Evolutionary conservation across 2,113 vertebrate species (phyloP).

Genomic region (Lycocorax pyrrhopterus): DNA sequence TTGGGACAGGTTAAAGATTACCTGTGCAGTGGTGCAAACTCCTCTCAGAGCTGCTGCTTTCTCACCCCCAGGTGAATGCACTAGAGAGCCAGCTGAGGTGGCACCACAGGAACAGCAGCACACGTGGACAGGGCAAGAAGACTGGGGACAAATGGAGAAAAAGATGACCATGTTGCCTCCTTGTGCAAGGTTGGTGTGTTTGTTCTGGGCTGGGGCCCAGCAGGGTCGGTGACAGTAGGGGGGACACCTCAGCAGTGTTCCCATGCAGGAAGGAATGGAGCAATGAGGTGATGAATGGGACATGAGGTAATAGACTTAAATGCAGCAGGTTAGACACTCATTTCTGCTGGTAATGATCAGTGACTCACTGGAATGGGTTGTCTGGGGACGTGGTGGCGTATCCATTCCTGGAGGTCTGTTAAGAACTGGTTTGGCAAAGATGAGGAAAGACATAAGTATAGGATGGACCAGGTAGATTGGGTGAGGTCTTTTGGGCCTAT

Average conservation of each 20-base stretch:
- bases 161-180: neutral
- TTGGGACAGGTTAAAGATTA: neutral
- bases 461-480: constrained; percentile 17
- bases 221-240: neutral
- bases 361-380: constrained; percentile 46
- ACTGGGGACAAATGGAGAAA: neutral
- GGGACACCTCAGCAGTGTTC: neutral
- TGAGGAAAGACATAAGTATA: constrained; percentile 63
- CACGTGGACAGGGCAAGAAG: neutral
- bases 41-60: neutral
- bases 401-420: constrained; percentile 50
- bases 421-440: constrained; percentile 51
- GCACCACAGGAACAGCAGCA: neutral
- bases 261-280: neutral
- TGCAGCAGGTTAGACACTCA: neutral
- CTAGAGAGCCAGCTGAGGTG: constrained; percentile 56
- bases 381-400: constrained; percentile 5
- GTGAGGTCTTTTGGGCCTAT: neutral
- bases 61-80: constrained; percentile 4
- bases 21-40: neutral
- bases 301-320: neutral
- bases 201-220: neutral
- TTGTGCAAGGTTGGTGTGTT: neutral
- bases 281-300: constrained; percentile 5
- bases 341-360: constrained; percentile 5